Evolutionary conservation across 2,797 vertebrate genomes (phyloP).

Genomic region (Hephaestus fuliginosus): DNA sequence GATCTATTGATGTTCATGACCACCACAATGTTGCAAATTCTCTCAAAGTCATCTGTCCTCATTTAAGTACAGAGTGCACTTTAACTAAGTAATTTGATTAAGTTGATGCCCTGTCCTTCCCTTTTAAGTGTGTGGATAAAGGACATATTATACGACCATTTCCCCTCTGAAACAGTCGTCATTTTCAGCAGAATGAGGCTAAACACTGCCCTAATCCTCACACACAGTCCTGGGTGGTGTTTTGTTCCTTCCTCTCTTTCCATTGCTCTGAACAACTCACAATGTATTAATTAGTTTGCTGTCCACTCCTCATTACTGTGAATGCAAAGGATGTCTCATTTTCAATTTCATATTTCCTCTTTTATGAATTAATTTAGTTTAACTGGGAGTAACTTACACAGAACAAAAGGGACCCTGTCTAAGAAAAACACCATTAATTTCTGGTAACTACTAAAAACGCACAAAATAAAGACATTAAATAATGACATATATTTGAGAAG

Average conservation of each 20-base stretch:
- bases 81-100: conserved; percentile 15
- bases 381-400: not conserved
- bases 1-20: conserved; percentile 13
- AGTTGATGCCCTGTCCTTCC: not conserved
- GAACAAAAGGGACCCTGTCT: not conserved
- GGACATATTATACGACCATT: not conserved
- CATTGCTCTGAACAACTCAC: too few species aligned
- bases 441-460: conserved; percentile 1
- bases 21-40: conserved; percentile 4
- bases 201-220: not conserved
- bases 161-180: not conserved
- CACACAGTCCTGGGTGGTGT: not conserved
- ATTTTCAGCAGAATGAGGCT: not conserved
- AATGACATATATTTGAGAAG: not conserved
- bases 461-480: not conserved
- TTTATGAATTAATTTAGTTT: not conserved
- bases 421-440: not conserved
- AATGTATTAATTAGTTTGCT: not conserved
- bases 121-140: conserved; percentile 3
- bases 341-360: not conserved
- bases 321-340: not conserved
- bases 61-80: not conserved
- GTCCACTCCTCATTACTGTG: too few species aligned
- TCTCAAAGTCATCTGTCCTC: conserved; percentile 23
- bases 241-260: too few species aligned